phyloP scores from a whole-genome alignment of 2,797 vertebrate species.

The Oryzias dopingdopingensis region DNA sequence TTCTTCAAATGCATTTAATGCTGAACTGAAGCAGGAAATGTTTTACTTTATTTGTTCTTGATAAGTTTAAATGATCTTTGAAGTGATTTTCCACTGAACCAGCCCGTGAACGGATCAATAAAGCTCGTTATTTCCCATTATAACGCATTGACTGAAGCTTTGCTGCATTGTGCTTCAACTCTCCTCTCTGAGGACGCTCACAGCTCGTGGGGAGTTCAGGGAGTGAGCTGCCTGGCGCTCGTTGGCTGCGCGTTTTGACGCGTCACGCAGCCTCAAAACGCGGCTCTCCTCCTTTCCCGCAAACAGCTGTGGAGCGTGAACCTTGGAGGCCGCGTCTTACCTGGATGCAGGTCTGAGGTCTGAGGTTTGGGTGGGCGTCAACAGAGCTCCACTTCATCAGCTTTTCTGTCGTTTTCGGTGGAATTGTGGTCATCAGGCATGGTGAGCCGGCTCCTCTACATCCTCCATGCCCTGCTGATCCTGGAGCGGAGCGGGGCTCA shows the following conservation, averaged over 20 bases:
- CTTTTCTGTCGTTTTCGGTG: no score
- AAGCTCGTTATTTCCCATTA: no score
- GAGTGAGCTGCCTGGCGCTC: conserved; percentile 25
- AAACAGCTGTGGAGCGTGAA: conserved; percentile 65
- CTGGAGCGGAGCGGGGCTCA: conserved; percentile 43
- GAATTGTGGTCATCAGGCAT: no score
- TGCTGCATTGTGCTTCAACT: background rate
- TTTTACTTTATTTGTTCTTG: no score
- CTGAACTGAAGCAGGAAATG: no score
- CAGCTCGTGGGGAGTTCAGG: conserved; percentile 5
- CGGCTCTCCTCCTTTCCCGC: conserved; percentile 54
- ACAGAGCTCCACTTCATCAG: background rate
- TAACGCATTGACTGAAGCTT: no score
- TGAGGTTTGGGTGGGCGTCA: conserved; percentile 20
- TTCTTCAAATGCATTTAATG: no score
- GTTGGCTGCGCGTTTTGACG: conserved; percentile 66
- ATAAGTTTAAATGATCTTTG: no score
- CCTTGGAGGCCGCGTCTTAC: conserved; percentile 43
- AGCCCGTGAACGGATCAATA: no score
- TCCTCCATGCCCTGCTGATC: conserved; percentile 54
- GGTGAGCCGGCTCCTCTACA: conserved; percentile 29
- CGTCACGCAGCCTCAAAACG: conserved; percentile 65
- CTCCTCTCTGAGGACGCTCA: conserved; percentile 1
- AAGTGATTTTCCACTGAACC: no score
- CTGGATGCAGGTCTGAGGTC: conserved; percentile 25